phyloP scores from a whole-genome alignment of 2,888 invertebrate species.

The Epistrophe grossulariae region DNA sequence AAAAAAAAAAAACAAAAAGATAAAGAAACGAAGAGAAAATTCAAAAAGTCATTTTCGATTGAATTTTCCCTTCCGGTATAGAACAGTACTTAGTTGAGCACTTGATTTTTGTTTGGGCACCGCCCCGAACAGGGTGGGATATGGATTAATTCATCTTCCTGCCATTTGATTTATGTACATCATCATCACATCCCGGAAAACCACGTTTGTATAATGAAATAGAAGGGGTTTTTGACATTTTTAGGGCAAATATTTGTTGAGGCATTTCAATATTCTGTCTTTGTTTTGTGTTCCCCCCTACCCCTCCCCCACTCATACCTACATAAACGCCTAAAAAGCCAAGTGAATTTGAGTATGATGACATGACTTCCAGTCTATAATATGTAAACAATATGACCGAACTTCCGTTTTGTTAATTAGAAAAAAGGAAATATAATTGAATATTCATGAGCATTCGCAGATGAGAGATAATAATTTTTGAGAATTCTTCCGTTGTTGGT shows the following conservation, averaged over 20 bases:
- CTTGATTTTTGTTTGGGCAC: constrained; percentile 2
- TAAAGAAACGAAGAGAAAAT: constrained; percentile 6
- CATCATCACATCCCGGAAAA: constrained; percentile 18
- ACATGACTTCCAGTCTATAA: background rate
- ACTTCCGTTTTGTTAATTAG: constrained; percentile 69
- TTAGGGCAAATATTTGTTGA: constrained; percentile 64
- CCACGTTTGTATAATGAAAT: background rate
- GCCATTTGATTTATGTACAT: constrained; percentile 31
- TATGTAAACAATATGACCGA: constrained; percentile 40
- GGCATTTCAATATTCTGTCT: constrained; percentile 4
- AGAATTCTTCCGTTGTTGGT: constrained; percentile 7
- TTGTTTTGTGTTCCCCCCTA: background rate
- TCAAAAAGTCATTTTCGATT: constrained; percentile 45
- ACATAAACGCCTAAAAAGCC: no score
- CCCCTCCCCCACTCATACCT: background rate
- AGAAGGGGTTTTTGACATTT: constrained; percentile 67
- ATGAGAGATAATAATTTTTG: constrained; percentile 15
- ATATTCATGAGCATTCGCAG: constrained; percentile 53
- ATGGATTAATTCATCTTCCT: constrained; percentile 20
- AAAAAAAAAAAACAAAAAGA: background rate
- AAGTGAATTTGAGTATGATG: constrained; percentile 57
- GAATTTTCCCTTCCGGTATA: constrained; percentile 25
- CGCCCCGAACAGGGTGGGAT: background rate
- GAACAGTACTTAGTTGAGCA: constrained; percentile 23
- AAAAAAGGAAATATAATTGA: constrained; percentile 46